Evolutionary conservation across 1,140 invertebrate species (phyloP), one percentile per base, ranked within the genome.

Genomic region (Drosophila aff.): DNA sequence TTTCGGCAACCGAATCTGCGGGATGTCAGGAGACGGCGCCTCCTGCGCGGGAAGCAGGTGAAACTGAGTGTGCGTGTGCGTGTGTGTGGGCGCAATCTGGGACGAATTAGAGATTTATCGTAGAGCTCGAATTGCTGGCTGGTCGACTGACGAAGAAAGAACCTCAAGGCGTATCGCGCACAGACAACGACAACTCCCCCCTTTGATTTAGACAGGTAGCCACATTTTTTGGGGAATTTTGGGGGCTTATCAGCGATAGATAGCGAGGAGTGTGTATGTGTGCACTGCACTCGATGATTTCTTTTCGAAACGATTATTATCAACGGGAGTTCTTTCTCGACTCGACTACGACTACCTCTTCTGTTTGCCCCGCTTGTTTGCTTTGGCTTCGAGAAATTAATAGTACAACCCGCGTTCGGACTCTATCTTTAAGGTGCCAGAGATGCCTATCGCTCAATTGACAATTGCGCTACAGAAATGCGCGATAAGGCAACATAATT

Each of bases 381-480:
- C 74, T 57, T 69, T 78, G 74, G 64, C 74, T 77, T 43, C 75
- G 44, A 57, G 41, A 77, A 76, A 77, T 61, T 78, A 78, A 78
- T 69, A 69, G 60, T 77, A 77, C 67, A 73, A 50, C 23, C 50
- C 31, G 41, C 26, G 44, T 72, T 49, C 44, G 44, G 40, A 55
- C 67, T 53, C 44, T 73, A 73, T 73, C 71, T 73, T 73, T 58
- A 64, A 76, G 73, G 61, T 66, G 43, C 36, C 58, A 81, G 82
- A 84, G 82, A 84, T 89, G 84, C 59, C 72, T 89, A 87, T 87
- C 84, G 62, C 63, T 53, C 84, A 68, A 87, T 89, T 89, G 84
- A 89, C 84, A 89, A 87, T 87, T 83, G 84, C 80, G 84, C 80
- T 87, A 83, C 84, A 82, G 46, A 80, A 87, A 53, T 44, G 43